A percentile compares a stretch with the other conserved stretches of the same genome.
These are phyloP conservation scores for Ceyx margarethae DNA, from an alignment of 2,113 vertebrate species.

Conservation along the genomic window DNA sequence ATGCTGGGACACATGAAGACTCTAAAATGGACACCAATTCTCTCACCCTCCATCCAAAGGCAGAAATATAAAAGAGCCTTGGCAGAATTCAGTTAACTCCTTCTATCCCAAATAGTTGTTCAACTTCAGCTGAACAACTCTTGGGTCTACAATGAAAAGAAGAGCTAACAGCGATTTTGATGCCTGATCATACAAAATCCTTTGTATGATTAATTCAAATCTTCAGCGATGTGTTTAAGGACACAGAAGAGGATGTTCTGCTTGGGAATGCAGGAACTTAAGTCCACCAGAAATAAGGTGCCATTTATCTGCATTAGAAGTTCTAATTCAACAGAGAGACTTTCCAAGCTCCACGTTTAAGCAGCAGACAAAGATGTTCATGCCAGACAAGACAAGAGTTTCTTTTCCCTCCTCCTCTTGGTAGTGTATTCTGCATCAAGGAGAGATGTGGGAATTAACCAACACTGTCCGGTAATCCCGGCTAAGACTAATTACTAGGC, in stretches of 20 bases:
- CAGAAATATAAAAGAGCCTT: fast-evolving
- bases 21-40: neutral
- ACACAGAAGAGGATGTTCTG: neutral
- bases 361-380: neutral
- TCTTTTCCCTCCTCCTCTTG: neutral
- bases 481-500: neutral
- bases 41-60: neutral
- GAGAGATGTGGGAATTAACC: neutral
- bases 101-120: fast-evolving
- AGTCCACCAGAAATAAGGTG: fast-evolving
- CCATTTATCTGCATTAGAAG: neutral
- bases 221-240: neutral
- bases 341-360: neutral
- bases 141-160: neutral
- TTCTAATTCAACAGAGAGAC: neutral
- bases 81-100: neutral
- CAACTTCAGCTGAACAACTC: fast-evolving
- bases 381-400: neutral
- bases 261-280: neutral
- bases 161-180: neutral
- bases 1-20: fast-evolving
- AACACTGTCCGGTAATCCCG: neutral
- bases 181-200: fast-evolving
- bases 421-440: neutral
- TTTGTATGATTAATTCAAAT: neutral